Base-by-base conservation (phyloP, 2,113 vertebrate species). In the Anguilla japonica region DNA sequence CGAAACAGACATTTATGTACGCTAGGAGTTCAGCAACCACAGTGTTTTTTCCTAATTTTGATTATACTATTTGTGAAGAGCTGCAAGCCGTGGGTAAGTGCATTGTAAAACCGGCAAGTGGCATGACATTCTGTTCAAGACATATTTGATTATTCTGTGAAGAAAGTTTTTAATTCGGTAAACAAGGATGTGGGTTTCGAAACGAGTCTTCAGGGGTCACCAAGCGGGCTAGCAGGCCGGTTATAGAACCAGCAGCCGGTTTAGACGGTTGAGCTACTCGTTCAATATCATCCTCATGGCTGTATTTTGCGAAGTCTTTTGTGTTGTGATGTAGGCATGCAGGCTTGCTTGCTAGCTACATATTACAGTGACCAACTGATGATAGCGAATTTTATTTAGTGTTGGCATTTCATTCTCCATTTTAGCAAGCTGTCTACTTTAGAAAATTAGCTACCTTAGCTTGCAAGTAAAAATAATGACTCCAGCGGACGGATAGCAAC, bases 181-280 rank as follows among this genome's bases (percentile, higher is more conserved):
- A 80, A 34, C 82, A 41, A 79, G 87, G 75, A 84, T 14, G 18
- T 41, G 79, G 81, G 87, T 57, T 87, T 88, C 88, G 88, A 88
- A 78, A 67, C 88, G 85, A 34, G 82, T 60, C 46, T 71, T 63
- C 8, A 4, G 6, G 56, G 40, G 39, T 82, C 18, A n/a, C 8
- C 20, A 26, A 16, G 41, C 20, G 5, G 7, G 41, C 6, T 5
- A 41, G 9, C n/a, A 57, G 82, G 71, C 75, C 75, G n/a, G 13
- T 84, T 57, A 34, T 7, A 5, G 9, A 14, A 40, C 41, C 43
- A 34, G 22, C 20, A 13, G 46, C 0, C 16, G 50, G 85, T 40
- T 81, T 88, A 84, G 15, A 57, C 41, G 40, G n/a, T 83, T 88
- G 88, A 88, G 88, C 88, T 83, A 88, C 78, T 20, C 75, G 14